Base-by-base conservation (phyloP, 2,888 invertebrate genomes). In the Lycaena phlaeas region DNA sequence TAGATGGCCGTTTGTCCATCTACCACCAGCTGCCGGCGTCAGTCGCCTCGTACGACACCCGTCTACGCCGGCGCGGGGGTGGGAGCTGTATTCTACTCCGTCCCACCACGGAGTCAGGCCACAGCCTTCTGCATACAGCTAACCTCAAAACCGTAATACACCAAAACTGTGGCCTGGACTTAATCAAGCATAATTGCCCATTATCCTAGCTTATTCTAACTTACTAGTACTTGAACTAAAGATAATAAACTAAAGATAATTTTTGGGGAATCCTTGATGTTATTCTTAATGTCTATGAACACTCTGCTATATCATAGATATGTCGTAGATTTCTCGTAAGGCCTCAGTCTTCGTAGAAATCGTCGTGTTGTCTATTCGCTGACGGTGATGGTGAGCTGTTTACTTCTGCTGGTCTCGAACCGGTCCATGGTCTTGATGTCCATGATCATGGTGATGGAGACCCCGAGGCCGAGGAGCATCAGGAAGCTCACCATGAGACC, bases 341-440 rank as follows among this genome's bases (percentile, higher is more conserved):
- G n/a, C n/a, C n/a, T n/a, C n/a, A 22, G 22, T 22, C 3, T 22
- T 22, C 9, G 22, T 5, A 2, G 22, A 9, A 22, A 22, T 9
- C 22, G 22, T 22, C 9, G 3, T 18, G 18, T 22, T 18, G 18
- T 22, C 22, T 60, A 94, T 62, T 95, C 95, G 53, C 86, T 86
- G 37, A 90, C 89, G 36, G 90, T 91, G 54, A 96, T 90, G 11
- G 92, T 92, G 38, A 98, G 90, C 48, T 95, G 93, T 76, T 97
- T 98, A 62, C 94, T 95, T 64, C 97, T 95, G 41, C 94, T 94
- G 75, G 94, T 98, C 77, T 99, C 98, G 74, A 98, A 99, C 59
- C 95, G 89, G 74, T 98, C 98, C 91, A 96, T 97, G 17, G 97
- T 95, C 68, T 93, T 94, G 57, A 99, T 96, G 67, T 94, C 94